Conservation (phyloP, 2,888 invertebrate genomes). For the Molanna angustata region DNA sequence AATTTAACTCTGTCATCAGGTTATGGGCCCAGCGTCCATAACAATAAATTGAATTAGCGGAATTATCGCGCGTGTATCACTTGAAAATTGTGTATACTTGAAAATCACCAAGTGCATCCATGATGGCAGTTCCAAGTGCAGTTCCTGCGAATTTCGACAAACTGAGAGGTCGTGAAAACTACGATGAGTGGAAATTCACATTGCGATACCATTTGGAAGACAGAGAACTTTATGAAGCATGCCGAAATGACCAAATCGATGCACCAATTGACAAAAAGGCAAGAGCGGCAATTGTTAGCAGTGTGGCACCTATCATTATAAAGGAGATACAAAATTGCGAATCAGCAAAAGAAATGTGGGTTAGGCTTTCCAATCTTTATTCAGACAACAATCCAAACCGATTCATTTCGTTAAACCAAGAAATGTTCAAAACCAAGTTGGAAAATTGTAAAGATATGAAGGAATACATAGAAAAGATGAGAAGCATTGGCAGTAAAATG, state of each 20-base stretch:
- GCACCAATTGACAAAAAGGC: neutral
- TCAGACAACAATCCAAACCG: neutral
- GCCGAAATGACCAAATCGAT: neutral
- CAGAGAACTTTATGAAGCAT: neutral
- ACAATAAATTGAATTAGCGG: too few species aligned
- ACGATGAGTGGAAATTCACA: conserved; percentile 1
- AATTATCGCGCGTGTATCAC: too few species aligned
- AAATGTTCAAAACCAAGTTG: neutral
- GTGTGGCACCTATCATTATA: neutral
- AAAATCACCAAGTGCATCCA: too few species aligned
- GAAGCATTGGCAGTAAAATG: conserved; percentile 1
- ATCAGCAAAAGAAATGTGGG: conserved; percentile 4
- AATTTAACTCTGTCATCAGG: too few species aligned
- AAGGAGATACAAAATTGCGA: conserved; percentile 1
- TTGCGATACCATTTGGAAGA: neutral
- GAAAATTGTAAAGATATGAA: neutral
- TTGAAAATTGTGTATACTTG: too few species aligned
- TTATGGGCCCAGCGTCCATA: too few species aligned
- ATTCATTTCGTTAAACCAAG: neutral
- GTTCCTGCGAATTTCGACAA: conserved; percentile 2
- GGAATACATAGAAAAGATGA: conserved; percentile 3
- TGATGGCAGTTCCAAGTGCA: neutral
- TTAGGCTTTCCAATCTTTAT: neutral
- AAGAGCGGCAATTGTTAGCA: conserved; percentile 1
- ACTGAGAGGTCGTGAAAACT: neutral